Evolutionary conservation across 2,888 invertebrate species (phyloP).

Genomic region (Caenorhabditis drosophilae): DNA sequence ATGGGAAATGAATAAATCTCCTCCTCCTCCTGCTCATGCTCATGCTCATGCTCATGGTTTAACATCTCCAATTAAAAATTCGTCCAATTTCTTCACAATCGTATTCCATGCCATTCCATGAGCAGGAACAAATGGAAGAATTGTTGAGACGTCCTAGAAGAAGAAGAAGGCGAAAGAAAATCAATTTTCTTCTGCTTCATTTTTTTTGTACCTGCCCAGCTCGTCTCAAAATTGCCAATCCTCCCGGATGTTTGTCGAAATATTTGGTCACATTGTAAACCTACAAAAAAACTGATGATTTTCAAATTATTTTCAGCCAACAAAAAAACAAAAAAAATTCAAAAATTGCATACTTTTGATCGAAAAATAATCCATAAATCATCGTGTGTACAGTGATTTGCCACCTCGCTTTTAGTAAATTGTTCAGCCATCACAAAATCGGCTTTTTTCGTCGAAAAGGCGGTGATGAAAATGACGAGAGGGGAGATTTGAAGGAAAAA

Average conservation of each 20-base stretch:
- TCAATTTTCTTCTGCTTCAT: not conserved
- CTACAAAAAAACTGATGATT: constrained; percentile 26
- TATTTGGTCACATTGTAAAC: constrained; percentile 56
- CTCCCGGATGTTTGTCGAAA: constrained; percentile 47
- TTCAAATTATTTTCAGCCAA: too few relatives aligned
- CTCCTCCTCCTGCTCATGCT: not conserved
- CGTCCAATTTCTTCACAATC: constrained; percentile 45
- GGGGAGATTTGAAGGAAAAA: too few relatives aligned
- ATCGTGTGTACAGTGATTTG: constrained; percentile 43
- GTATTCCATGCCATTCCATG: constrained; percentile 48
- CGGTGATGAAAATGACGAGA: too few relatives aligned
- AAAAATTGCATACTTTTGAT: constrained; percentile 37
- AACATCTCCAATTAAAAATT: constrained; percentile 38
- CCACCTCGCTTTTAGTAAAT: constrained; percentile 40
- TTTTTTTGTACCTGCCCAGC: constrained; percentile 39
- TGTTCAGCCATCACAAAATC: constrained; percentile 11
- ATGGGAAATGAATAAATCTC: not conserved
- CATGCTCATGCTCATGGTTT: constrained; percentile 13
- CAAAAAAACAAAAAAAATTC: constrained; percentile 1
- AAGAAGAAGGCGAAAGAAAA: not conserved
- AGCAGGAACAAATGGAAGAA: constrained; percentile 33
- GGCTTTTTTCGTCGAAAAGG: too few relatives aligned
- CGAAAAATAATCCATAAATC: constrained; percentile 48
- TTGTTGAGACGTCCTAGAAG: constrained; percentile 43
- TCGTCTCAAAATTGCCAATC: constrained; percentile 49